Conservation (phyloP, 2,113 vertebrate species). For the Hoplias malabaricus region DNA sequence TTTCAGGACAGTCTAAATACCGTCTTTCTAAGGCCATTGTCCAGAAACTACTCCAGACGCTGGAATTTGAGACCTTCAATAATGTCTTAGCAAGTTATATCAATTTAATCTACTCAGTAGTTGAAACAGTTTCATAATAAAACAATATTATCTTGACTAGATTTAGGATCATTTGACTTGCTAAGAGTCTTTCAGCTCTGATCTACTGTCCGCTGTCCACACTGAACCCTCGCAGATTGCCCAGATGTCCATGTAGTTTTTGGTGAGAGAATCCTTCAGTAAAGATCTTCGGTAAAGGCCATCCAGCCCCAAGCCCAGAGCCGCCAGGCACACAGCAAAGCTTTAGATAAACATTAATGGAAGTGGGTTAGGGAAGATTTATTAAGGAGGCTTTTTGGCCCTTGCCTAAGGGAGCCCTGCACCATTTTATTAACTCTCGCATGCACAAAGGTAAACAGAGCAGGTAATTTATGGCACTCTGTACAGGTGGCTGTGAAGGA, state of each 20-base stretch:
- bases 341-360: constrained; percentile 81
- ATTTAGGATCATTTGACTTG: no score
- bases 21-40: constrained; percentile 12
- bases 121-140: no score
- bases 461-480: constrained; percentile 65
- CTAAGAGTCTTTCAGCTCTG: constrained; percentile 48
- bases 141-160: no score
- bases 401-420: constrained; percentile 64
- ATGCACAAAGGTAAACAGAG: constrained; percentile 76
- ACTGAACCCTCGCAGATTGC: constrained; percentile 67
- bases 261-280: constrained; percentile 64
- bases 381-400: constrained; percentile 73
- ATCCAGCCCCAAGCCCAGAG: constrained; percentile 62
- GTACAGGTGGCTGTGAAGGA: constrained; percentile 61
- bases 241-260: constrained; percentile 62
- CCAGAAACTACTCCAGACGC: no score
- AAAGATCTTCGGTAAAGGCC: constrained; percentile 66
- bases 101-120: no score
- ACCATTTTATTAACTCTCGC: constrained; percentile 74
- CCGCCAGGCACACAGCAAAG: constrained; percentile 67
- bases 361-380: constrained; percentile 80
- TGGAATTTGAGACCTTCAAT: no score
- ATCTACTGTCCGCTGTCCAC: constrained; percentile 57
- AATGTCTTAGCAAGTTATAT: no score
- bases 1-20: no score